Percentiles rank a stretch among this genome's conserved stretches.
Conservation (phyloP, 2,888 invertebrate species). For the Andrena marginata region DNA sequence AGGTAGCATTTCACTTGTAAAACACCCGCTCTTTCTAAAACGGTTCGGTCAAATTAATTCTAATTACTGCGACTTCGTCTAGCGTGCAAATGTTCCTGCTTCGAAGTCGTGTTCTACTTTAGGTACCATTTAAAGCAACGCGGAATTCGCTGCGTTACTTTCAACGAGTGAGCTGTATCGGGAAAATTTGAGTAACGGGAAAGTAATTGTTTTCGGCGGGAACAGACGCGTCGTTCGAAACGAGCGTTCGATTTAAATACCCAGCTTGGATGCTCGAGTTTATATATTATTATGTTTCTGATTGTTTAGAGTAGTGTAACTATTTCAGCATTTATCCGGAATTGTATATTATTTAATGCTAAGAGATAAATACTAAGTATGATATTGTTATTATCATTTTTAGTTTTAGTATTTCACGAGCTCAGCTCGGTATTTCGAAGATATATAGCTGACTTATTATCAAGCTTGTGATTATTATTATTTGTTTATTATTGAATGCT, state of each 20-base stretch:
- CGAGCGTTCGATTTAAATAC: not conserved
- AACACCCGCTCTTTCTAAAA: conserved; percentile 47
- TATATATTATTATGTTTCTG: no score
- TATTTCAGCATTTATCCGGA: no score
- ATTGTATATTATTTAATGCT: no score
- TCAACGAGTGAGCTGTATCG: not conserved
- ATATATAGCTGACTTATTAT: not conserved
- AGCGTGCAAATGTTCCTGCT: conserved; percentile 15
- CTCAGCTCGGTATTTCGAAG: no score
- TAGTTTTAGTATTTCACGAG: no score
- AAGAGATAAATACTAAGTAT: no score
- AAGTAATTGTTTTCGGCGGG: conserved; percentile 10
- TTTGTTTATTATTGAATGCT: no score
- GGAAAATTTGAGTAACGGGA: not conserved
- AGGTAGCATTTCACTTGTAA: conserved; percentile 57
- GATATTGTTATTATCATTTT: no score
- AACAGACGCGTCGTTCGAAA: not conserved
- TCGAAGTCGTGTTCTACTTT: not conserved
- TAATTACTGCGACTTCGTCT: conserved; percentile 25
- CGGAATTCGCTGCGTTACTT: not conserved
- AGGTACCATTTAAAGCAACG: conserved; percentile 9
- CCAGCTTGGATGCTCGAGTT: no score
- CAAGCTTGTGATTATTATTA: not conserved
- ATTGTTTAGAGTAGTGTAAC: no score
- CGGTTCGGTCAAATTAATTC: conserved; percentile 59